Base-by-base conservation (phyloP, 2,797 vertebrate species). In the Rhyacichthys aspro region DNA sequence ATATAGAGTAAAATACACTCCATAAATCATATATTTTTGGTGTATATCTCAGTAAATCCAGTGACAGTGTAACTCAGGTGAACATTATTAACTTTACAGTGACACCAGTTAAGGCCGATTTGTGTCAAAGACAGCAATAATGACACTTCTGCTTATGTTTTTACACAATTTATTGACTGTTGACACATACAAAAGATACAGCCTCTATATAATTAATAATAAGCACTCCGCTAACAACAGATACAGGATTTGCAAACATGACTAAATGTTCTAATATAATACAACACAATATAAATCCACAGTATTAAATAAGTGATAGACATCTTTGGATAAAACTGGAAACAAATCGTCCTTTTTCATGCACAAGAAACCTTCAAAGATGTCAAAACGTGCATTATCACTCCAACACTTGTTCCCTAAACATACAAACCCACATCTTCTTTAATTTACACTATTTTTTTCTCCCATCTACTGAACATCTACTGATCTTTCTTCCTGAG, bases 401-500 rank as follows among this genome's bases (percentile, higher is more conserved):
- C 46, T 44, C 19, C 12, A 42, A 55, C 55, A 19, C 41, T 83
- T 81, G 77, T 64, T 78, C 78, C 71, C 55, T 62, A 67, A 74
- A 74, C 72, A 59, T 67, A 42, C 53, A 63, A 62, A 28, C n/a
- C 18, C 45, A 44, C 53, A 18, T 58, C 28, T 42, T 58, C 28
- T 42, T 45, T 55, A 64, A 74, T 74, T 28, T 55, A 66, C 61
- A 50, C 50, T n/a, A 12, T 16, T 7, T 9, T 28, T 28, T 28
- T 28, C 7, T 4, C 23, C 23, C 23, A 4, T 2, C 23, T 28
- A 28, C 23, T 28, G 8, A 5, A 10, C 18, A 10, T 17, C 28
- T 8, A 87, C 75, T 88, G 87, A 34, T 88, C 87, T 36, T 81
- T 87, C 67, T 91, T 89, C 43, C 71, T 70, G 12, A 94, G 59